Conservation (phyloP, 2,888 invertebrate species). For the Pollenia angustigena region DNA sequence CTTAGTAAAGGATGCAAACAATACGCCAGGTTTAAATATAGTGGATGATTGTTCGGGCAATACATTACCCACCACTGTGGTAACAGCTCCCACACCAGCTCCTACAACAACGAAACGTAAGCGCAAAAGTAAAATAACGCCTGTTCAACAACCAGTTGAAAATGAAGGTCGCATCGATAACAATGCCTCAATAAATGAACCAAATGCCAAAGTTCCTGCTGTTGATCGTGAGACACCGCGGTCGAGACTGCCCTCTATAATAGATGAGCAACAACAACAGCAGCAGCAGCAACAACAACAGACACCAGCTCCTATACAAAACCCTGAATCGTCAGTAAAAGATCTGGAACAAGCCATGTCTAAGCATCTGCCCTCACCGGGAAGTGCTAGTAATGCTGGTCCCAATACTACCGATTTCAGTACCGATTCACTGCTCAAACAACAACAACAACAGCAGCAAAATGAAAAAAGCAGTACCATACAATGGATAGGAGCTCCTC, state of each 20-base stretch:
- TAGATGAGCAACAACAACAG: slow-evolving; percentile 80
- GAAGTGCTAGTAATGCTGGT: slow-evolving; percentile 74
- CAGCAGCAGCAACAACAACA: slow-evolving; percentile 70
- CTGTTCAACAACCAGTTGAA: slow-evolving; percentile 82
- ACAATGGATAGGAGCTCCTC: slow-evolving; percentile 96
- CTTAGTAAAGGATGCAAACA: slow-evolving; percentile 80
- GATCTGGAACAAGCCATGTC: slow-evolving; percentile 98
- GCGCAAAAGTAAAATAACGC: slow-evolving; percentile 86
- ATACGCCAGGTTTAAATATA: slow-evolving; percentile 75
- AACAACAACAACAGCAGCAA: slow-evolving; percentile 86
- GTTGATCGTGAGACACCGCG: slow-evolving; percentile 83
- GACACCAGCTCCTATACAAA: slow-evolving; percentile 72
- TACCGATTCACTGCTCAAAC: slow-evolving; percentile 91
- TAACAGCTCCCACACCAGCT: slow-evolving; percentile 71
- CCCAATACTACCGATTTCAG: slow-evolving; percentile 93
- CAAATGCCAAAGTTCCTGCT: slow-evolving; percentile 78
- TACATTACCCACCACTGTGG: slow-evolving; percentile 77
- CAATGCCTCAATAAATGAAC: slow-evolving; percentile 55
- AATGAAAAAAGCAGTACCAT: slow-evolving; percentile 88
- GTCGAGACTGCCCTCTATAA: slow-evolving; percentile 82
- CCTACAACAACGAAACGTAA: slow-evolving; percentile 85
- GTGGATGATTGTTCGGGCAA: slow-evolving; percentile 75
- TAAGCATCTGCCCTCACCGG: slow-evolving; percentile 91
- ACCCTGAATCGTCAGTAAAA: slow-evolving; percentile 85
- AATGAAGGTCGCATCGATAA: slow-evolving; percentile 62